Percentiles rank a stretch among this genome's conserved stretches.
Evolutionary conservation across 2,797 vertebrate species (phyloP).

Genomic region (Natrix natrix): DNA sequence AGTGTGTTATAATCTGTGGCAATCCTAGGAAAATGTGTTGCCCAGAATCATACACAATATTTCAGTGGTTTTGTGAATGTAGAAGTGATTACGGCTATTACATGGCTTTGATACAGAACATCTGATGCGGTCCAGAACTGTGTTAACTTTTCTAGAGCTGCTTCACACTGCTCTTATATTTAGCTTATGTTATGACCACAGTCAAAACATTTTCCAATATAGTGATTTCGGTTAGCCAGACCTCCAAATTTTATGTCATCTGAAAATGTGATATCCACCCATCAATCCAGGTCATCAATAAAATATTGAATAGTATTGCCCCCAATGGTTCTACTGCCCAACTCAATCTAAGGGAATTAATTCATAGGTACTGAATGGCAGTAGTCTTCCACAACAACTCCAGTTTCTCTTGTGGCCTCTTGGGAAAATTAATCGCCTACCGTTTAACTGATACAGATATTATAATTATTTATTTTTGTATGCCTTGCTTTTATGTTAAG

Average conservation of each 20-base stretch:
- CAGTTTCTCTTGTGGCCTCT: background rate
- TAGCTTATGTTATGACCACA: background rate
- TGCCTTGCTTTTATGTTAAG: background rate
- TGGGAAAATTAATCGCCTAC: background rate
- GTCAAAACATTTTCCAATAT: background rate
- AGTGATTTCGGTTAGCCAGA: background rate
- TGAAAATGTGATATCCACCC: background rate
- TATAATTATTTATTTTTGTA: background rate
- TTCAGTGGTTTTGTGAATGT: background rate
- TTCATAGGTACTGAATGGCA: background rate
- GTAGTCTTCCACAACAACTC: background rate
- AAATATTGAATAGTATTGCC: background rate
- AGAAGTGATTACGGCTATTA: background rate
- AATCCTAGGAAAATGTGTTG: background rate
- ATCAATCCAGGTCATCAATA: background rate
- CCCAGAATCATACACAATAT: background rate
- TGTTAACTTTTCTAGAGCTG: background rate
- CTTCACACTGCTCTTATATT: background rate
- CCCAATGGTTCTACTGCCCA: background rate
- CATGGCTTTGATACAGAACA: background rate
- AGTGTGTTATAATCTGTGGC: background rate
- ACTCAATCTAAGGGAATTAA: background rate
- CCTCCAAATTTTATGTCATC: background rate
- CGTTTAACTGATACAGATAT: background rate
- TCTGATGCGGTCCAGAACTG: background rate